Evolutionary conservation across 2,888 invertebrate genomes (phyloP).

Genomic region (Pterobdella sp.): DNA sequence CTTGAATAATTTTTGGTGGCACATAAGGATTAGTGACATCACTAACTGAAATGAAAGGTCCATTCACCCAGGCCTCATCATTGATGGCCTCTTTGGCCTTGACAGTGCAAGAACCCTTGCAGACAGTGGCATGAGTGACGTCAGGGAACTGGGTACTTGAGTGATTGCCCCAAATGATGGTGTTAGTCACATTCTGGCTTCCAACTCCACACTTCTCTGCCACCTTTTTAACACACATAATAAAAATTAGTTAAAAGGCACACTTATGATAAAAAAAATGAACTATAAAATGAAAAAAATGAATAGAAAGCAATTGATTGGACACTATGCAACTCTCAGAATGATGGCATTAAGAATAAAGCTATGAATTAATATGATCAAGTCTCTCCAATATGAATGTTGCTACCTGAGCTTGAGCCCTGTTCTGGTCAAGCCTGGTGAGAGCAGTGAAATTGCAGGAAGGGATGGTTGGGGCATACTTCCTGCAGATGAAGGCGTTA

Average conservation of each 20-base stretch:
- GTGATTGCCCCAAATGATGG: conserved; percentile 98
- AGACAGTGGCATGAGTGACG: conserved; percentile 57
- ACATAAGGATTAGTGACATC: neutral
- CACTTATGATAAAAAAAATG: neutral
- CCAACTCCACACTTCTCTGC: neutral
- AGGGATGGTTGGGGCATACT: conserved; percentile 84
- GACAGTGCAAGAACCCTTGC: conserved; percentile 40
- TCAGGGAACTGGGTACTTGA: conserved; percentile 98
- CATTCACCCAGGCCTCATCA: conserved; percentile 72
- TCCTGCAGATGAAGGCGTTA: conserved; percentile 87
- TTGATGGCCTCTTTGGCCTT: conserved; percentile 63
- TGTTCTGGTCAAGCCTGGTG: conserved; percentile 95
- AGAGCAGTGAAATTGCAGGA: conserved; percentile 92
- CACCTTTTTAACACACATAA: neutral
- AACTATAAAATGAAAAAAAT: neutral
- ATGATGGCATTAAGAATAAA: neutral
- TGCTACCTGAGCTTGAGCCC: conserved; percentile 74
- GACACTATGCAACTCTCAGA: too few species aligned
- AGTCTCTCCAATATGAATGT: neutral
- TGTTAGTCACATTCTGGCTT: conserved; percentile 68
- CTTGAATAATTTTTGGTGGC: neutral
- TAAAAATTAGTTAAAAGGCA: neutral
- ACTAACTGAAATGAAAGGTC: conserved; percentile 65
- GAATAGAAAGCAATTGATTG: too few species aligned
- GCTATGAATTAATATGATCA: too few species aligned